Percentiles rank a stretch among this genome's conserved stretches.
phyloP scores from a whole-genome alignment of 1,140 invertebrate genomes.

The Stratiolaelaps scimitus region DNA sequence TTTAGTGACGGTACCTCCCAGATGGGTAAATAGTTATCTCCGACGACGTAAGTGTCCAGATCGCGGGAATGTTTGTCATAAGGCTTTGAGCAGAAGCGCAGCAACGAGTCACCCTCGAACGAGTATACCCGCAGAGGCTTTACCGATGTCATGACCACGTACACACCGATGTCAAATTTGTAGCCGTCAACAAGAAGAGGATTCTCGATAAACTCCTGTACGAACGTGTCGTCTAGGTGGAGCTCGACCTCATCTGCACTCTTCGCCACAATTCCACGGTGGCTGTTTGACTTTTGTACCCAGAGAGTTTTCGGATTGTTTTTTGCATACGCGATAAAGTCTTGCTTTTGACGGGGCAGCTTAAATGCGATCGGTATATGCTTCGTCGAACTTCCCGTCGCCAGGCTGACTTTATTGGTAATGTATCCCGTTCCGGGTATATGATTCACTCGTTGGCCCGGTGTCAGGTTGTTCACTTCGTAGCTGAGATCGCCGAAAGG shows the following conservation, averaged over 20 bases:
- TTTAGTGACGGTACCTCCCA: slow-evolving; percentile 57
- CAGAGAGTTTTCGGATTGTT: slow-evolving; percentile 59
- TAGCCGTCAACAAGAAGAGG: slow-evolving; percentile 60
- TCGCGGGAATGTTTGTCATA: slow-evolving; percentile 75
- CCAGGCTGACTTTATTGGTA: slow-evolving; percentile 84
- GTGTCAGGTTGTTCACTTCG: slow-evolving; percentile 51
- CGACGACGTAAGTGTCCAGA: slow-evolving; percentile 81
- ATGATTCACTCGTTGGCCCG: slow-evolving; percentile 76
- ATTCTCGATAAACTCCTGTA: slow-evolving; percentile 71
- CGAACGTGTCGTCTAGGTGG: slow-evolving; percentile 59
- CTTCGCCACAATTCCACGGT: slow-evolving; percentile 70
- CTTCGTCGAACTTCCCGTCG: slow-evolving; percentile 53
- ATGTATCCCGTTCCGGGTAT: slow-evolving; percentile 87
- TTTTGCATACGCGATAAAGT: slow-evolving; percentile 56
- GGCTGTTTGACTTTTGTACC: slow-evolving; percentile 83
- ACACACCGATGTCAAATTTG: slow-evolving; percentile 94
- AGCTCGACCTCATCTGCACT: slow-evolving; percentile 58
- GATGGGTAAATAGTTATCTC: slow-evolving; percentile 82
- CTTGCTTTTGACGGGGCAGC: slow-evolving; percentile 60
- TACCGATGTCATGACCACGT: slow-evolving; percentile 78
- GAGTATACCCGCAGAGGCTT: slow-evolving; percentile 77
- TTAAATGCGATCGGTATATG: slow-evolving; percentile 76
- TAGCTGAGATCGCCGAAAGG: slow-evolving; percentile 57
- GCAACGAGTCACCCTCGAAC: slow-evolving; percentile 73
- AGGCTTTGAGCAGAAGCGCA: slow-evolving; percentile 80